Base-by-base conservation (phyloP, 2,113 vertebrate genomes). In the Anoura caudifer region DNA sequence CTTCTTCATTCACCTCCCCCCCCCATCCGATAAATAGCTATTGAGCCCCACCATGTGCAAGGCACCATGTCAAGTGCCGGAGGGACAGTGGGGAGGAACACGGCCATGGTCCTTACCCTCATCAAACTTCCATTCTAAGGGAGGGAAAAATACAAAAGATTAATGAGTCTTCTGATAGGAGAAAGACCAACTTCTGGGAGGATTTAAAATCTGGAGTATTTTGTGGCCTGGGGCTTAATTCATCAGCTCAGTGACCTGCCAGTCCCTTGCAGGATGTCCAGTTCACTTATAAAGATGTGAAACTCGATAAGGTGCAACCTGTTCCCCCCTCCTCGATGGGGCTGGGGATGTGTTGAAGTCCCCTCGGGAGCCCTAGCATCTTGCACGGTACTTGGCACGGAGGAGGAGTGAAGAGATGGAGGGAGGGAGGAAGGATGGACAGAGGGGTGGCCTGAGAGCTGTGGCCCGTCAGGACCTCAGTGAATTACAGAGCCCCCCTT, bases 71-170 rank as follows among this genome's bases (percentile, higher is more conserved):
- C 15, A 14, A 77, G 22, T 26, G 15, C 16, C 43, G n/a, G 33
- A 56, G 56, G 47, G 61, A 17, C 17, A 54, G 22, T 26, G 47
- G 41, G 52, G 86, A 94, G 38, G 84, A 72, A 45, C 10, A n/a
- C 0, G 85, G 24, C 33, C 47, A 3, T 0, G 8, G 38, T 31
- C 12, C 38, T 63, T 79, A 33, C 33, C 81, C 82, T 94, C 17
- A 33, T 16, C 43, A 50, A 67, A 43, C 50, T 82, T 93, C 73
- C 56, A 10, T 91, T 83, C 36, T 38, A 41, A 95, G 28, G 56
- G 26, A 56, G 52, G 52, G 17, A 26, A 87, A 75, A 45, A 28
- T 28, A 61, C 31, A 33, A 65, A 77, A 56, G 24, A 38, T 36
- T 7, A 4, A 22, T 5, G 16, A 75, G 3, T 56, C n/a, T 81